Evolutionary conservation across 2,797 vertebrate species (phyloP), one percentile per base, ranked within the genome.

Genomic region (Centroberyx gerrardi): DNA sequence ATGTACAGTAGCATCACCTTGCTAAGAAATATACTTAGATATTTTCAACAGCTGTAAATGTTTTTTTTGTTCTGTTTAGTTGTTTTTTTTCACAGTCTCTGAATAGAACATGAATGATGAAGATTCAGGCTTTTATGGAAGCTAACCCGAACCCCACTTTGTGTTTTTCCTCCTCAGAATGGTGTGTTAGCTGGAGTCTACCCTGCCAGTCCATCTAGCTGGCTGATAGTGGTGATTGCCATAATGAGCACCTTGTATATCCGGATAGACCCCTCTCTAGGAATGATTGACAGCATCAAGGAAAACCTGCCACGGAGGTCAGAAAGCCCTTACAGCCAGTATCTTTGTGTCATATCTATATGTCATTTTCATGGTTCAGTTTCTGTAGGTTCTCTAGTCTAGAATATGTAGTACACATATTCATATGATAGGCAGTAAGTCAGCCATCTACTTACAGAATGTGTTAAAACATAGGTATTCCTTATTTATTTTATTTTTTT

Each of bases 161-260:
- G 48, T 62, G 44, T 56, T 66, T 65, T 22, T 64, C 8, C 6
- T 70, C 48, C 18, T 46, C 94, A 99, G 98, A 99, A 99, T 75
- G 95, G 96, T 14, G 90, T 99, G 62, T 92, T 97, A 72, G 95
- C 92, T 17, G 98, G 97, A 0, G 97, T 99, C n/a, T 99, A 98
- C 86, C 98, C 98, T 0, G 97, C 97, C 44, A 97, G 97, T 78
- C 98, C 97, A 0, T 97, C 96, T 78, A 97, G 97, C 85, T 99
- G 98, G 98, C 89, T 99, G 87, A 96, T 96, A 0, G 92, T 98
- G 28, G 94, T 97, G 52, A 90, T 96, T 38, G 92, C 94, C 10
- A 98, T 97, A 8, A 94, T 98, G 90, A 96, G 97, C 42, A 96
- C 96, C 67, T 91, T 96, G 88, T 98, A 97, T 71, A 93, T 93